Percentiles rank a stretch among this genome's conserved stretches.
These are phyloP conservation scores for Andrena haemorrhoa DNA, from an alignment of 2,888 invertebrate species.

Conservation along the genomic window DNA sequence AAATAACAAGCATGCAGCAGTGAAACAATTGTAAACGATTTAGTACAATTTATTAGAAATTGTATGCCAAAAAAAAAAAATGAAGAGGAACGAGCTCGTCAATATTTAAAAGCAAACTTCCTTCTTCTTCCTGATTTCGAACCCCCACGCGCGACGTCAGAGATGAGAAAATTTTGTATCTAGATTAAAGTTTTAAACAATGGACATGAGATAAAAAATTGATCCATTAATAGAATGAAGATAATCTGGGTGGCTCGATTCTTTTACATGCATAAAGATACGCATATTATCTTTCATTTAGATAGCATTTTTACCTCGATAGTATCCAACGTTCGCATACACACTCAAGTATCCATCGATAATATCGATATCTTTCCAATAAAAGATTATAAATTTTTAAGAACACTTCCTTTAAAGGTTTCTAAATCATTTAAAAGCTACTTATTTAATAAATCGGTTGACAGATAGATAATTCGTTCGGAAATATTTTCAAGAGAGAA, in stretches of 20 bases:
- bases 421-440: not conserved
- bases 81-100: not conserved
- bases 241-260: not conserved
- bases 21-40: not conserved
- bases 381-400: not conserved
- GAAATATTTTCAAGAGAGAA: slow-evolving; percentile 10
- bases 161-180: not conserved
- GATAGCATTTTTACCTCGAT: not conserved
- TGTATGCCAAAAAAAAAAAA: not conserved
- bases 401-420: not conserved
- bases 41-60: not conserved
- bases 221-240: not conserved
- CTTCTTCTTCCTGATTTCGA: no score
- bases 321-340: not conserved
- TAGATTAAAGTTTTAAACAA: not conserved
- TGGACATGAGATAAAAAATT: not conserved
- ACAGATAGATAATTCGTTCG: not conserved
- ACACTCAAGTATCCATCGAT: not conserved
- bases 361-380: not conserved
- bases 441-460: not conserved
- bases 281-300: not conserved
- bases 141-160: no score
- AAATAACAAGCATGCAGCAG: not conserved
- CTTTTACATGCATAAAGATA: not conserved
- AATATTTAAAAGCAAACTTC: not conserved